phyloP scores from a whole-genome alignment of 2,113 vertebrate species.

The Neopipo cinnamomea region DNA sequence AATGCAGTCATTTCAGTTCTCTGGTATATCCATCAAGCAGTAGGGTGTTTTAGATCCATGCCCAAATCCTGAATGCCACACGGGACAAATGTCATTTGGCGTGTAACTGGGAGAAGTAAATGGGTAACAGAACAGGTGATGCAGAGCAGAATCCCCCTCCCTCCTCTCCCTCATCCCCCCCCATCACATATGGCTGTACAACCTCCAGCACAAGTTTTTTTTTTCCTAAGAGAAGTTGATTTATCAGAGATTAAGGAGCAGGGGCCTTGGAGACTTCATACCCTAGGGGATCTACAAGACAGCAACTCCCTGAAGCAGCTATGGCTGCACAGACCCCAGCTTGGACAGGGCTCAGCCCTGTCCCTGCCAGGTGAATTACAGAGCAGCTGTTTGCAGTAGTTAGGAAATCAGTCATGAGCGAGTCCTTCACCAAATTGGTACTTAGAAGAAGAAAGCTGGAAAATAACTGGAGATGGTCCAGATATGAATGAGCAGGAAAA shows the following conservation, averaged over 20 bases:
- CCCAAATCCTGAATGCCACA: neutral
- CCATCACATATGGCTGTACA: rapidly evolving
- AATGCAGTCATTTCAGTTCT: neutral
- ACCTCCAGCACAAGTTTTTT: neutral
- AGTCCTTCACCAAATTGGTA: neutral
- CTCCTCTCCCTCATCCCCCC: neutral
- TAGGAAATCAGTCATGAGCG: neutral
- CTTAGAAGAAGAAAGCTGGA: neutral
- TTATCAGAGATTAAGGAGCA: neutral
- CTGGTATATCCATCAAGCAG: neutral
- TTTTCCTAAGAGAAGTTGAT: neutral
- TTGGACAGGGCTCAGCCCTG: neutral
- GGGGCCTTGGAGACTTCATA: neutral
- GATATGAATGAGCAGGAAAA: constrained; percentile 17
- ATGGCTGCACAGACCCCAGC: neutral
- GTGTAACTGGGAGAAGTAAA: neutral
- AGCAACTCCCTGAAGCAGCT: neutral
- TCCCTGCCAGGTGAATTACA: neutral
- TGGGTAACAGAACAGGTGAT: neutral
- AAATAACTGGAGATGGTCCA: constrained; percentile 22
- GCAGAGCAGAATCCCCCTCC: neutral
- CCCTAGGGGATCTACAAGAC: neutral
- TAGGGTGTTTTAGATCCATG: neutral
- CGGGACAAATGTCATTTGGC: neutral
- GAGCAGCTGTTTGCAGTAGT: neutral